A percentile compares a stretch with the other conserved stretches of the same genome.
Conservation (phyloP, 2,113 vertebrate species). For the Pao palembangensis region DNA sequence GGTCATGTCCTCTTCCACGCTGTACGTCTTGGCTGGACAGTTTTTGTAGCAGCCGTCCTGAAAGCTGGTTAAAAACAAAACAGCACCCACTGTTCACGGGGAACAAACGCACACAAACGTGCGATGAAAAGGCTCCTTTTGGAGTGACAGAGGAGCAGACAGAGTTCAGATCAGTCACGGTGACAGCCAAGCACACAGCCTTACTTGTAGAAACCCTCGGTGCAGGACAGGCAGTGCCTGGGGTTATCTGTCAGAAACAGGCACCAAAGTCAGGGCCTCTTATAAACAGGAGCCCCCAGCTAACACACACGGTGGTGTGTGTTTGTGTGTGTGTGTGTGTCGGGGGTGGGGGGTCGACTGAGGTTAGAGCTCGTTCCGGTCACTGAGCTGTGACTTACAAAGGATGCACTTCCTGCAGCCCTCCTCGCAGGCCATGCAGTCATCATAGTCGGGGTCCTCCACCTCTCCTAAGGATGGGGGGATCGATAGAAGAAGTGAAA, state of each 20-base stretch:
- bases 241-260: conserved; percentile 83
- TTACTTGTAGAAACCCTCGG: conserved; percentile 87
- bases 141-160: conserved; percentile 1
- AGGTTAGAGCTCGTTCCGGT: conserved; percentile 12
- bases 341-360: background rate
- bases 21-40: conserved; percentile 86
- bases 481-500: background rate
- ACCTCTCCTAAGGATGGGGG: conserved; percentile 78
- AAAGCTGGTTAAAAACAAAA: conserved; percentile 74
- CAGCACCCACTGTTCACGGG: conserved; percentile 9
- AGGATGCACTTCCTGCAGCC: conserved; percentile 83
- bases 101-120: background rate
- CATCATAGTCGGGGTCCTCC: conserved; percentile 81
- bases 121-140: conserved; percentile 2
- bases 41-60: conserved; percentile 79
- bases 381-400: conserved; percentile 75
- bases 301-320: background rate
- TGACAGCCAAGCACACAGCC: conserved; percentile 59
- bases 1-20: conserved; percentile 68
- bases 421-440: conserved; percentile 83
- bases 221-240: conserved; percentile 81
- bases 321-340: background rate
- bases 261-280: conserved; percentile 49
- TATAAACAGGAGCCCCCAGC: conserved; percentile 19
- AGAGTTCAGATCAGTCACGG: conserved; percentile 43